These are phyloP conservation scores for Rhopilema esculentum DNA, from an alignment of 30 jellyfish, hydroid and myxozoan species.

Conservation along the genomic window DNA sequence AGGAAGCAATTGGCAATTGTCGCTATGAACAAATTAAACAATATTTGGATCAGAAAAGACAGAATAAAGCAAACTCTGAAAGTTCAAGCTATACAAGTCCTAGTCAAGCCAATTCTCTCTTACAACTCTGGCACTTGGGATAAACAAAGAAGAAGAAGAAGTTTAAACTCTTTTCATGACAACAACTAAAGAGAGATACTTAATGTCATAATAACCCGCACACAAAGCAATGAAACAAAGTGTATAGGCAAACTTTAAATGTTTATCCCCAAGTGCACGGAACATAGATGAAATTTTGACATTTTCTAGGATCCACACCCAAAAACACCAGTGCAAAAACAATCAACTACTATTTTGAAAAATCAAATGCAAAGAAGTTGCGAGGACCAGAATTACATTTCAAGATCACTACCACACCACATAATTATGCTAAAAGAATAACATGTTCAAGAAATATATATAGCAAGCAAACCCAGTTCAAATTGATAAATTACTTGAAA, in stretches of 20 bases:
- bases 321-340: constrained; percentile 17
- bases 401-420: too few relatives aligned
- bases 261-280: background rate
- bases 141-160: too few relatives aligned
- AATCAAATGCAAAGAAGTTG: too few relatives aligned
- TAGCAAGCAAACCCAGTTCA: too few relatives aligned
- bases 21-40: constrained; percentile 40
- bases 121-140: constrained; percentile 49
- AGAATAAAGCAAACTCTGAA: constrained; percentile 44
- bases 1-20: constrained; percentile 53
- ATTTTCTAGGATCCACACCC: constrained; percentile 13
- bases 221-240: constrained; percentile 1
- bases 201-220: background rate
- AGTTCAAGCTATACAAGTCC: background rate
- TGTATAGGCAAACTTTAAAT: background rate
- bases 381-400: too few relatives aligned
- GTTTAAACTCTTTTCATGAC: constrained; percentile 7
- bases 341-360: too few relatives aligned
- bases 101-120: constrained; percentile 46
- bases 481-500: too few relatives aligned
- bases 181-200: background rate
- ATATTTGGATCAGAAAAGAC: constrained; percentile 50
- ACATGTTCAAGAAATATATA: too few relatives aligned
- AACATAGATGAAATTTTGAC: constrained; percentile 3
- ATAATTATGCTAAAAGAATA: too few relatives aligned